Evolutionary conservation across 1,140 invertebrate genomes (phyloP).

Genomic region (Cydia amplana): DNA sequence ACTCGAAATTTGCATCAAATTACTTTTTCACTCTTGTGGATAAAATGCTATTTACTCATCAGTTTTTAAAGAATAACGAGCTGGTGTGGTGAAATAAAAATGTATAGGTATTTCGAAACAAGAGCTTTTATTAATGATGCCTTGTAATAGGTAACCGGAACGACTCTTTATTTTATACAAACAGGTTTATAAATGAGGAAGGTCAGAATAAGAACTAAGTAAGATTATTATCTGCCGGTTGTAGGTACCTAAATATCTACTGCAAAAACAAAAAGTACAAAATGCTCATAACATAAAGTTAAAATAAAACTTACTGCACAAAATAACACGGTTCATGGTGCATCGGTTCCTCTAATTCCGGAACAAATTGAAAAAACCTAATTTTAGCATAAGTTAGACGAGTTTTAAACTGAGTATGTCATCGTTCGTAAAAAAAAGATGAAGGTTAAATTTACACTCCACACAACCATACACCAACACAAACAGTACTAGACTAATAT

Average conservation of each 20-base stretch:
- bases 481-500: background rate
- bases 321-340: background rate
- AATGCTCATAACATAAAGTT: background rate
- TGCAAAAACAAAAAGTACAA: background rate
- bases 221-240: conserved; percentile 18
- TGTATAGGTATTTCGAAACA: background rate
- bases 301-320: conserved; percentile 3
- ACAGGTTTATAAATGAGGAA: conserved; percentile 16
- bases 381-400: background rate
- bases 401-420: background rate
- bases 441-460: too few relatives aligned
- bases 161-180: background rate
- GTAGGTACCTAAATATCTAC: background rate
- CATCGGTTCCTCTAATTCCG: background rate
- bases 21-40: too few relatives aligned
- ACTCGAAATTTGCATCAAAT: too few relatives aligned
- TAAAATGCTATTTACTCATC: too few relatives aligned
- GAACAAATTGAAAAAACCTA: background rate
- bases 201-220: conserved; percentile 4
- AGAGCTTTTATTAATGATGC: background rate
- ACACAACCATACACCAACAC: background rate
- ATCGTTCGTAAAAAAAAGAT: background rate
- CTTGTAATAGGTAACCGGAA: background rate
- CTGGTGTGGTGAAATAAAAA: background rate
- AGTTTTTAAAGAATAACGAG: too few relatives aligned